Percentiles rank a stretch among this genome's conserved stretches.
phyloP scores from a whole-genome alignment of 2,797 vertebrate genomes.

The Microchirus variegatus region DNA sequence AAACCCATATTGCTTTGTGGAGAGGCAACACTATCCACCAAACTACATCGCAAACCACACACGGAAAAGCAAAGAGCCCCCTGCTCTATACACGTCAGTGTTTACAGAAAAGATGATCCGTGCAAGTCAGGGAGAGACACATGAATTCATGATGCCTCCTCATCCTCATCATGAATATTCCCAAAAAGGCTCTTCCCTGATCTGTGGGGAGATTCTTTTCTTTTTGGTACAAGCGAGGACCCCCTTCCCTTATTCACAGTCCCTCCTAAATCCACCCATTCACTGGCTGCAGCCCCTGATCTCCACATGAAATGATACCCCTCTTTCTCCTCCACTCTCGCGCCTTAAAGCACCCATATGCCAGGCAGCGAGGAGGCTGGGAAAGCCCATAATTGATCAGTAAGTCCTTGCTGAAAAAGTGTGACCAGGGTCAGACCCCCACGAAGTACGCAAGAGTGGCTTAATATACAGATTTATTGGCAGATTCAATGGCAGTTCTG shows the following conservation, averaged over 20 bases:
- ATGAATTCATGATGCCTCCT: slow-evolving; percentile 86
- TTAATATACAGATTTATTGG: slow-evolving; percentile 70
- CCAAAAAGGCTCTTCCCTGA: slow-evolving; percentile 82
- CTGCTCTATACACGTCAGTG: slow-evolving; percentile 72
- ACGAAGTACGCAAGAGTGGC: slow-evolving; percentile 71
- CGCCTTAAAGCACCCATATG: slow-evolving; percentile 85
- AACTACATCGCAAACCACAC: slow-evolving; percentile 69
- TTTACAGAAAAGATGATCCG: slow-evolving; percentile 91
- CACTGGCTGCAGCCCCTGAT: slow-evolving; percentile 83
- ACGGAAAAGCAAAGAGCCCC: slow-evolving; percentile 49
- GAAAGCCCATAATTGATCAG: slow-evolving; percentile 90
- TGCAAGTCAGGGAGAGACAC: slow-evolving; percentile 73
- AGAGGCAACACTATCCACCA: slow-evolving; percentile 74
- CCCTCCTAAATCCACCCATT: slow-evolving; percentile 84
- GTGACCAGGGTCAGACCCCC: slow-evolving; percentile 78
- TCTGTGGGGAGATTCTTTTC: slow-evolving; percentile 82
- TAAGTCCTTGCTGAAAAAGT: slow-evolving; percentile 84
- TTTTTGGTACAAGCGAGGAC: slow-evolving; percentile 74
- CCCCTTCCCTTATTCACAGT: slow-evolving; percentile 80
- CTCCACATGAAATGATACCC: slow-evolving; percentile 88
- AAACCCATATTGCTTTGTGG: slow-evolving; percentile 73
- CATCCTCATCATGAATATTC: slow-evolving; percentile 93
- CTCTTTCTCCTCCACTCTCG: slow-evolving; percentile 82
- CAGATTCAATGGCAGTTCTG: slow-evolving; percentile 56
- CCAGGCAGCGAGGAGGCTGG: slow-evolving; percentile 82